These are phyloP conservation scores for Thyatira batis DNA, from an alignment of 2,888 invertebrate genomes.

Conservation along the genomic window DNA sequence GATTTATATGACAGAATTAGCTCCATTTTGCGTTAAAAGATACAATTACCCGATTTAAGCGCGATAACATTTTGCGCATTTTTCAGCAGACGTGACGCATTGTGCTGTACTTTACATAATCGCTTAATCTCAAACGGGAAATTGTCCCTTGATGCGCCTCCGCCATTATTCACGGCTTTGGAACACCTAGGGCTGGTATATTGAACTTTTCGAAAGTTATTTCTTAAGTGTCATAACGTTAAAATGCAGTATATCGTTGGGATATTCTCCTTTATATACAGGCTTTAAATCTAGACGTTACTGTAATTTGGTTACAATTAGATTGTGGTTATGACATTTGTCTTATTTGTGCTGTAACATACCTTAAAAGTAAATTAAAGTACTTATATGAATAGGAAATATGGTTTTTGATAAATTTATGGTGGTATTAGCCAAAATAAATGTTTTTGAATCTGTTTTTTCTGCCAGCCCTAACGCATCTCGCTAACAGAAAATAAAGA, in stretches of 20 bases:
- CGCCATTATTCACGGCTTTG: conserved; percentile 39
- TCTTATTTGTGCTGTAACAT: too few species aligned
- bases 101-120: conserved; percentile 34
- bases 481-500: conserved; percentile 11
- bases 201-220: conserved; percentile 19
- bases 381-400: too few species aligned
- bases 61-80: conserved; percentile 22
- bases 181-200: conserved; percentile 20
- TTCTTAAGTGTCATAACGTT: conserved; percentile 4
- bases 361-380: too few species aligned
- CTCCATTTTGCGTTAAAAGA: conserved; percentile 15
- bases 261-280: too few species aligned
- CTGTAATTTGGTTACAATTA: too few species aligned
- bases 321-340: too few species aligned
- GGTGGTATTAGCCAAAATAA: too few species aligned
- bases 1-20: neutral
- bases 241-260: too few species aligned
- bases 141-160: conserved; percentile 66
- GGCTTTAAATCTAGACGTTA: too few species aligned
- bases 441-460: neutral
- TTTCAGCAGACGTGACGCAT: conserved; percentile 31
- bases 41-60: conserved; percentile 28
- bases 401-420: too few species aligned
- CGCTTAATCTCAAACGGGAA: conserved; percentile 63
- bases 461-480: neutral